Base-by-base conservation (phyloP, 1,140 invertebrate species). In the Microvelia longipes region DNA sequence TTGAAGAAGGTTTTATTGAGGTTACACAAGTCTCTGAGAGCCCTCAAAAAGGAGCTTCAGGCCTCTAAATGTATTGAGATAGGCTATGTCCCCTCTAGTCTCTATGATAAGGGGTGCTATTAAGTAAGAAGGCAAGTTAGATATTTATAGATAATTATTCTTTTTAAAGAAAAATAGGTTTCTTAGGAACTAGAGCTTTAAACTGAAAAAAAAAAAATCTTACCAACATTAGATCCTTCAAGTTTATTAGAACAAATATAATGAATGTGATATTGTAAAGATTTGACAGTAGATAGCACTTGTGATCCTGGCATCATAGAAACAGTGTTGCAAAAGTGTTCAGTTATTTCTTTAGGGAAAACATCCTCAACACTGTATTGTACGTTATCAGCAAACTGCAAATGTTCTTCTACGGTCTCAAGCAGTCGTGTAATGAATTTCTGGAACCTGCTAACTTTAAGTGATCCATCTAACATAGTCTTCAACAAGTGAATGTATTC, bases 181-280 rank as follows among this genome's bases (percentile, higher is more conserved):
- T n/a, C n/a, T n/a, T n/a, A n/a, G n/a, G n/a, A n/a, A n/a, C n/a
- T n/a, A n/a, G n/a, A n/a, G n/a, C n/a, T n/a, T n/a, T n/a, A n/a
- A n/a, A n/a, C n/a, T n/a, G n/a, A n/a, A n/a, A n/a, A n/a, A n/a
- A n/a, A n/a, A n/a, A n/a, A n/a, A n/a, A n/a, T n/a, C n/a, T n/a
- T n/a, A n/a, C n/a, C n/a, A n/a, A n/a, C n/a, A n/a, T n/a, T n/a
- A n/a, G n/a, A n/a, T n/a, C n/a, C n/a, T 63, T 64, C 67, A 13
- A 71, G 13, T 35, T 28, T 29, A 25, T 30, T 50, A 1, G 69
- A 28, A 66, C 69, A 69, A 66, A 69, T 66, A 11, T 24, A 29
- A 67, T 72, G 27, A 15, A 72, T 25, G 27, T 70, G 71, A 68
- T 67, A 67, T 5, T 67, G 29, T 14, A 72, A 65, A 15, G 69